phyloP scores from a whole-genome alignment of 2,888 invertebrate genomes.

The Diarsia rubi region DNA sequence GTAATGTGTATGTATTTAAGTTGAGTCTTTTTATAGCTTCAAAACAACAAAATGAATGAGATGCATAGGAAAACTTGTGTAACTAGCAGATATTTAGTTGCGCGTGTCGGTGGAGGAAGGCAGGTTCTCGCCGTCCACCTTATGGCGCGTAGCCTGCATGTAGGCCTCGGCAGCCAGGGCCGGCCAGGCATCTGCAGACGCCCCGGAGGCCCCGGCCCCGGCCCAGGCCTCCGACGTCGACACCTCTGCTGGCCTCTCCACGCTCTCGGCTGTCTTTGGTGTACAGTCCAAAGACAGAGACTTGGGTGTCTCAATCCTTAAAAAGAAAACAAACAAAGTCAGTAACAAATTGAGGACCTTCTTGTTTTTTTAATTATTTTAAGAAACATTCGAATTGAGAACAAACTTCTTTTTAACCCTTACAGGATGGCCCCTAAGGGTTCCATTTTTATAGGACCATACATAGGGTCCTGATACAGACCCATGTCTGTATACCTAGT shows the following conservation, averaged over 20 bases:
- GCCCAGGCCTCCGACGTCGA: conserved; percentile 86
- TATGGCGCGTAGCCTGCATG: conserved; percentile 85
- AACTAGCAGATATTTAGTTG: conserved; percentile 74
- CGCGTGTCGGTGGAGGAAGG: conserved; percentile 89
- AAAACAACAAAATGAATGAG: conserved; percentile 5
- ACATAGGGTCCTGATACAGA: too few relatives aligned
- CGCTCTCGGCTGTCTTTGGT: conserved; percentile 75
- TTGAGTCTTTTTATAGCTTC: conserved; percentile 1
- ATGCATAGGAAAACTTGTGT: conserved; percentile 13
- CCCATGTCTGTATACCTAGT: too few relatives aligned
- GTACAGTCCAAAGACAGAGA: conserved; percentile 85
- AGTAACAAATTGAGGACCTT: neutral
- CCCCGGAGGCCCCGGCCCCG: conserved; percentile 71
- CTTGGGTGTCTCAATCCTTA: conserved; percentile 88
- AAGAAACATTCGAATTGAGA: neutral
- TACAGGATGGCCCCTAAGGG: too few relatives aligned
- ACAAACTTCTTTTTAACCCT: neutral
- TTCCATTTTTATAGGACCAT: too few relatives aligned
- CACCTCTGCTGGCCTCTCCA: conserved; percentile 87
- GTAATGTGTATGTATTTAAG: neutral
- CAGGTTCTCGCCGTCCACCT: conserved; percentile 87
- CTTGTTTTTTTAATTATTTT: neutral
- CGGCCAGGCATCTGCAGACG: conserved; percentile 81
- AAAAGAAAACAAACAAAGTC: neutral
- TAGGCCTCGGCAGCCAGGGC: conserved; percentile 84